These are phyloP conservation scores for Pachydiplax longipennis DNA, from an alignment of 2,888 invertebrate genomes.

Conservation along the genomic window DNA sequence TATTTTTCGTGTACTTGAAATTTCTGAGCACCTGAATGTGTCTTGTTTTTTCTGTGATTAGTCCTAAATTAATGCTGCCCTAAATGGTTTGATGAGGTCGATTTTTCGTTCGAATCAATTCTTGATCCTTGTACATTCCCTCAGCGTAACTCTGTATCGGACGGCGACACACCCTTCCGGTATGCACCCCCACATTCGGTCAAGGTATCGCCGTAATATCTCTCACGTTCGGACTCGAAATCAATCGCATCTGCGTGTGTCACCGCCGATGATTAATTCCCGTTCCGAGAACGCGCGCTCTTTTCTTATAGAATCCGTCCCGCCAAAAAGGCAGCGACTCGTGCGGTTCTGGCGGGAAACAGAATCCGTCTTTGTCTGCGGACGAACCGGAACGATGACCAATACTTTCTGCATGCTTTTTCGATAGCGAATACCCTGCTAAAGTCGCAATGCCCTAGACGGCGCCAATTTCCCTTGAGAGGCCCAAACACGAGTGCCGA, in stretches of 20 bases:
- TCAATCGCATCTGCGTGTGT: not conserved
- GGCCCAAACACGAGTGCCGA: constrained; percentile 53
- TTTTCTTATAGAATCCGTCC: not conserved
- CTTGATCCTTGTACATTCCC: no score
- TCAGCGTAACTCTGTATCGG: no score
- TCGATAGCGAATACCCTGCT: not conserved
- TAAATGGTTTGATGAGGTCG: no score
- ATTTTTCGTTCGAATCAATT: no score
- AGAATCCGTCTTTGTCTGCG: not conserved
- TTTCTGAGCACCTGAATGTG: no score
- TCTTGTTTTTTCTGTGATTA: no score
- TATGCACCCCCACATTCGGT: no score
- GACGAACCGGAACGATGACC: not conserved
- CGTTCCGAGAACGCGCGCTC: not conserved
- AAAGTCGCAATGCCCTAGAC: not conserved
- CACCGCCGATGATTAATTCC: not conserved
- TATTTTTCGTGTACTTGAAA: no score
- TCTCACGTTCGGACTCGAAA: no score
- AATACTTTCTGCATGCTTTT: not conserved
- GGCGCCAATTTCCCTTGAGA: constrained; percentile 25
- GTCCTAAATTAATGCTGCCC: no score
- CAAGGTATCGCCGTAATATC: no score
- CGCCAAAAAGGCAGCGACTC: not conserved
- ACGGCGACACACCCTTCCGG: not conserved
- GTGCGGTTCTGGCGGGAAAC: not conserved